A percentile compares a stretch with the other conserved stretches of the same genome.
These are phyloP conservation scores for Neoarius graeffei DNA, from an alignment of 2,113 vertebrate genomes.

Conservation along the genomic window DNA sequence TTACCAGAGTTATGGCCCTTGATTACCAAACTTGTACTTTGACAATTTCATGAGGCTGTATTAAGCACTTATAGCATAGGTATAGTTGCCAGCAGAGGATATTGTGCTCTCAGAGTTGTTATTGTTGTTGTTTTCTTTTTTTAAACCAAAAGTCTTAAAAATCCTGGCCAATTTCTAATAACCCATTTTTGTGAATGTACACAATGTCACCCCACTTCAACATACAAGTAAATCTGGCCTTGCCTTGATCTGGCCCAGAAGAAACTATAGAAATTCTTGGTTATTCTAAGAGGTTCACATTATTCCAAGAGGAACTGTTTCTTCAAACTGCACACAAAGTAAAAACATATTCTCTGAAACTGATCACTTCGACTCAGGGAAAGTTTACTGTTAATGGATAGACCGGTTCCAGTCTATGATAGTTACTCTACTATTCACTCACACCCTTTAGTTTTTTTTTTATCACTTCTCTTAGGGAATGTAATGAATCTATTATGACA, in stretches of 20 bases:
- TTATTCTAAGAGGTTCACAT: not conserved
- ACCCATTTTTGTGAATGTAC: not conserved
- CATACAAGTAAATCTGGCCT: not conserved
- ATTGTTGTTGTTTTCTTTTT: too few relatives aligned
- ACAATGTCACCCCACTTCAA: not conserved
- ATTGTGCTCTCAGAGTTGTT: too few relatives aligned
- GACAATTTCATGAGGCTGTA: too few relatives aligned
- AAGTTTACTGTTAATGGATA: not conserved
- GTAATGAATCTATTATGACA: not conserved
- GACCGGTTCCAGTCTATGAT: not conserved
- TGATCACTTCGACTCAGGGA: not conserved
- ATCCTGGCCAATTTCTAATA: not conserved
- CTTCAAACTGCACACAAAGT: not conserved
- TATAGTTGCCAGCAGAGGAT: too few relatives aligned
- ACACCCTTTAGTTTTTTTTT: not conserved
- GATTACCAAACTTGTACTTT: too few relatives aligned
- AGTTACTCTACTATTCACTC: not conserved
- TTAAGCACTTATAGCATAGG: too few relatives aligned
- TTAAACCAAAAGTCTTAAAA: not conserved
- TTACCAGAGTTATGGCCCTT: not conserved
- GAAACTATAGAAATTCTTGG: not conserved
- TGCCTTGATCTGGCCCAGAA: not conserved
- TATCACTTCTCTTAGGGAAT: not conserved
- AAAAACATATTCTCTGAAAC: not conserved
- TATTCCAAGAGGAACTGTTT: not conserved